Base-by-base conservation (phyloP, 1,140 invertebrate genomes). In the Drosophila rhopaloa region DNA sequence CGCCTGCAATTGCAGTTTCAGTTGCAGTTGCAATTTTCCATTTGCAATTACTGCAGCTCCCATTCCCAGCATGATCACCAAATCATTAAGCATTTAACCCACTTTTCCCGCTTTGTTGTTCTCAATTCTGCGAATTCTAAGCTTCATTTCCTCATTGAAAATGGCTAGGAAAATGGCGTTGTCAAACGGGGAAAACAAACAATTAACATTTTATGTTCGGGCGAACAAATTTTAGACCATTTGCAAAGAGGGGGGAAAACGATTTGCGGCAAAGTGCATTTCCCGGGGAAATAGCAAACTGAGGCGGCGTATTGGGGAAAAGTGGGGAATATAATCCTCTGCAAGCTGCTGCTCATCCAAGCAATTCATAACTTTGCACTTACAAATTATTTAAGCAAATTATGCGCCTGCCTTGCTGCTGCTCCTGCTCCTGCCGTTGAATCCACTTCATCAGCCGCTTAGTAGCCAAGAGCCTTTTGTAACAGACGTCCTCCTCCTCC, bases 341-440 rank as follows among this genome's bases (percentile, higher is more conserved):
- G 38, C 40, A 38, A 68, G 40, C 47, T 76, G 53, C 43, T 41
- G 43, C 58, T 63, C 59, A 74, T 53, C 63, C 63, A 40, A 76
- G 74, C 74, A 76, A 76, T 76, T 76, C 74, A 76, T 77, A 77
- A 77, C 74, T 77, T 77, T 77, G 74, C 74, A 76, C 74, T 77
- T 77, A 70, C 74, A 77, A 77, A 77, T 77, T 77, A 77, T 77
- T 77, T 77, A 77, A 77, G 75, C 74, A 77, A 77, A 77, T 77
- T 77, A 77, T 77, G 56, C 56, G 53, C 46, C 67, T 43, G 37
- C 47, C n/a, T 41, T 10, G 29, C 37, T 41, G 44, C 43, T 29
- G 14, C 46, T 35, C 19, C 43, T 29, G 14, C 46, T 35, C 19
- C 24, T 27, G 48, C 32, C 38, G 35, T 32, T 41, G 62, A 70